Evolutionary conservation across 2,888 invertebrate genomes (phyloP).

Genomic region (Drosophila neotestacea): DNA sequence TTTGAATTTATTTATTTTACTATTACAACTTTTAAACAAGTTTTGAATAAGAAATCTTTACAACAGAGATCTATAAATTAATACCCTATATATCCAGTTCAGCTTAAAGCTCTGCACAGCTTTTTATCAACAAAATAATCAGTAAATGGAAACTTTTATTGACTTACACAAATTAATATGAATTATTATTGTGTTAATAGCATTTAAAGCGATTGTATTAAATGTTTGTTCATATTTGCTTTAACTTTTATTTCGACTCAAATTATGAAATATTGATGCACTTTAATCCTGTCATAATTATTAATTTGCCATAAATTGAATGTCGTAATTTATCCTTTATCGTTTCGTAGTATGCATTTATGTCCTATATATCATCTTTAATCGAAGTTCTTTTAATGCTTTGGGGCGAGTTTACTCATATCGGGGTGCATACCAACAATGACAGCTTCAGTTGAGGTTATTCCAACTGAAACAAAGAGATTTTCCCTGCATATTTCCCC

Average conservation of each 20-base stretch:
- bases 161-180: constrained; percentile 19
- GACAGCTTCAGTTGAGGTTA: constrained; percentile 19
- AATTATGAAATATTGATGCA: constrained; percentile 20
- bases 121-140: neutral
- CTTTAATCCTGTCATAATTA: constrained; percentile 35
- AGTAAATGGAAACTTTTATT: neutral
- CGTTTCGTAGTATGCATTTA: constrained; percentile 2
- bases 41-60: neutral
- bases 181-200: constrained; percentile 29
- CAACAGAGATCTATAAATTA: too few species aligned
- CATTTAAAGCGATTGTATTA: constrained; percentile 20
- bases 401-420: neutral
- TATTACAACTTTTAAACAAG: too few species aligned
- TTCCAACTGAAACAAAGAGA: constrained; percentile 20
- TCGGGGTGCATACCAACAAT: neutral
- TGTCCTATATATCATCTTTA: constrained; percentile 17
- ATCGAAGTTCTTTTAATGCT: constrained; percentile 6
- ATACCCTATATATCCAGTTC: too few species aligned
- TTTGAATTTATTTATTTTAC: too few species aligned
- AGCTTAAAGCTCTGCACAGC: neutral
- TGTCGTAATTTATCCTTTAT: constrained; percentile 42
- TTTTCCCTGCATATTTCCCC: neutral
- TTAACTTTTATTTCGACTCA: constrained; percentile 12
- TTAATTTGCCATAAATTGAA: constrained; percentile 34
- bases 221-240: constrained; percentile 10